Evolutionary conservation across 2,888 invertebrate genomes (phyloP), one percentile per base, ranked within the genome.

Genomic region (Resseliella maxima): DNA sequence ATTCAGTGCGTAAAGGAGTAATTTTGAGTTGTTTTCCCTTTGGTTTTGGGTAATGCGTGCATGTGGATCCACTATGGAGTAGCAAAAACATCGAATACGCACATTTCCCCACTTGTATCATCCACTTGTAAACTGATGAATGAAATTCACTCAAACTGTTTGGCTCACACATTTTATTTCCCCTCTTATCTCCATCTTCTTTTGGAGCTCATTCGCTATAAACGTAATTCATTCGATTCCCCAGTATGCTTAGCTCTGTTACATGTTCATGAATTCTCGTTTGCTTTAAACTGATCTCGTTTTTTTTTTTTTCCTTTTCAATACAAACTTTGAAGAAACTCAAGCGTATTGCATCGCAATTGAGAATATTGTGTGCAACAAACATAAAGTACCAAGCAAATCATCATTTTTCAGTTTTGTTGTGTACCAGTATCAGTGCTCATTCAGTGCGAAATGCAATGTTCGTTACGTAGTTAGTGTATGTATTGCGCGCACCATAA

Each of bases 261-360:
- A n/a, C n/a, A n/a, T n/a, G 72, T 72, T 72, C 72, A 72, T n/a
- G n/a, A n/a, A n/a, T 72, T 72, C 72, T 72, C 31, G 31, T 72
- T 72, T 72, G 31, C 72, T 15, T 31, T 72, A 72, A 72, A 72
- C 1, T 31, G 72, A 72, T 72, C 72, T 5, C 12, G 41, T 41
- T 5, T 41, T 41, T 41, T 41, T 41, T 41, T 41, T 41, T 12
- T 41, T 41, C 41, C 12, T 41, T 12, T 41, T 41, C 41, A 8
- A 5, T 41, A 8, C 41, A 8, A n/a, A n/a, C 18, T 50, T 24
- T 24, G 46, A 50, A 1, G 5, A 59, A 2, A 59, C 2, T 6
- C 59, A 24, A 12, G n/a, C 27, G 59, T 59, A 24, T 59, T 59
- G 59, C 24, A 3, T 24, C n/a, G 5, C 3, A 12, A 72, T 72